These are phyloP conservation scores for Apis mellifera DNA, from an alignment of 1,140 invertebrate species.

Conservation along the genomic window DNA sequence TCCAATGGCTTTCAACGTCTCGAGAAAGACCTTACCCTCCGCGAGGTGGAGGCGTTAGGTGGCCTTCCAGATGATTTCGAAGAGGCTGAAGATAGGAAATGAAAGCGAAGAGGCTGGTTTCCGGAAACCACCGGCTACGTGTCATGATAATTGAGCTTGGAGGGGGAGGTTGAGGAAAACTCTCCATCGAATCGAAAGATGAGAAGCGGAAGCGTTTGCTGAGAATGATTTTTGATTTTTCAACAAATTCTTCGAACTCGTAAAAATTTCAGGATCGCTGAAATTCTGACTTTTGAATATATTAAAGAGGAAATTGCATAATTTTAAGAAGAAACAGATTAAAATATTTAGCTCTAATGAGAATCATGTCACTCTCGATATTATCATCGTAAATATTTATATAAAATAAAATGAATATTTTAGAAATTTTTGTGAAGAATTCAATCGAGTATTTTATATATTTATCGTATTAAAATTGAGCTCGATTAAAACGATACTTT, in stretches of 20 bases:
- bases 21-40: conserved; percentile 51
- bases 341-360: too few species aligned
- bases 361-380: too few species aligned
- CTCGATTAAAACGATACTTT: too few species aligned
- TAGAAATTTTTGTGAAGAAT: not conserved
- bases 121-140: conserved; percentile 52
- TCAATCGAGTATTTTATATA: not conserved
- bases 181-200: not conserved
- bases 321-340: too few species aligned
- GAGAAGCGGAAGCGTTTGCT: not conserved
- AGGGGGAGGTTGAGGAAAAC: conserved; percentile 49
- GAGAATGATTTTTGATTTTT: conserved; percentile 13
- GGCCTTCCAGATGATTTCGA: conserved; percentile 37
- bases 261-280: too few species aligned
- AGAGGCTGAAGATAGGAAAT: conserved; percentile 59
- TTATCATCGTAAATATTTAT: too few species aligned
- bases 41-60: conserved; percentile 3
- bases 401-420: too few species aligned
- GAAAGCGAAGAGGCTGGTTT: conserved; percentile 52
- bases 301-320: too few species aligned
- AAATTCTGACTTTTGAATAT: too few species aligned
- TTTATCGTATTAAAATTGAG: too few species aligned
- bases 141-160: conserved; percentile 49
- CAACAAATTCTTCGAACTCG: not conserved
- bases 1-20: conserved; percentile 43